A percentile compares a stretch with the other conserved stretches of the same genome.
Evolutionary conservation across 1,140 invertebrate genomes (phyloP).

Genomic region (Drosophila pectinifera): DNA sequence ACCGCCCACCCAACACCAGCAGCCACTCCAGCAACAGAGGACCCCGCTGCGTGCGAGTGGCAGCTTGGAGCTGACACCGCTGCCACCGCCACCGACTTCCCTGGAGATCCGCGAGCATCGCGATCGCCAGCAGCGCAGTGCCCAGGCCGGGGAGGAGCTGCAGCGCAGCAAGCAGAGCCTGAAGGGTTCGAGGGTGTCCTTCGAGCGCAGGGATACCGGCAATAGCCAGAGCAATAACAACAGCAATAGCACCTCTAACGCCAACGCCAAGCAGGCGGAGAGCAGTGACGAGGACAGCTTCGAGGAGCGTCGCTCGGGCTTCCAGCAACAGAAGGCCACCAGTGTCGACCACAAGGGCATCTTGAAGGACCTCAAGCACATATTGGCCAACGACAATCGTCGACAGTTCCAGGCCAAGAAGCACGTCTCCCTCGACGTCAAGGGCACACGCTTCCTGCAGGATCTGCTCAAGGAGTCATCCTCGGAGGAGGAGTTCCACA

Average conservation of each 20-base stretch:
- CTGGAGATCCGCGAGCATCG: constrained; percentile 64
- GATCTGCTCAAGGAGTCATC: constrained; percentile 82
- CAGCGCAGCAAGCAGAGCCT: constrained; percentile 80
- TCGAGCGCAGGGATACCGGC: constrained; percentile 47
- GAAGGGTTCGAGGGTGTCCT: constrained; percentile 81
- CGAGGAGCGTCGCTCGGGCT: constrained; percentile 76
- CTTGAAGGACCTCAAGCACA: constrained; percentile 80
- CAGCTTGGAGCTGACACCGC: constrained; percentile 67
- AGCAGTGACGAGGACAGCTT: constrained; percentile 84
- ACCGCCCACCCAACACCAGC: constrained; percentile 54
- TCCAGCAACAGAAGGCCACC: constrained; percentile 82
- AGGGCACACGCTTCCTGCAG: constrained; percentile 74
- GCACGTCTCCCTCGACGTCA: constrained; percentile 83
- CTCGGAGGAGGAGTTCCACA: constrained; percentile 82
- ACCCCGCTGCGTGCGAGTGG: constrained; percentile 56
- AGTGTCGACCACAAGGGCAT: constrained; percentile 84
- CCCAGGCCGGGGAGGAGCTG: constrained; percentile 62
- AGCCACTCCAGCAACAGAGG: constrained; percentile 22
- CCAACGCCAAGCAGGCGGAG: constrained; percentile 40
- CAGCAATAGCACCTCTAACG: constrained; percentile 12
- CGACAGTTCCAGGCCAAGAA: constrained; percentile 84
- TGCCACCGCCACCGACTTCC: constrained; percentile 76
- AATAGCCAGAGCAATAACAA: constrained; percentile 19
- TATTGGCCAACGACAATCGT: constrained; percentile 79
- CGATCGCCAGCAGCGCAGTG: constrained; percentile 73